Evolutionary conservation across 2,113 vertebrate genomes (phyloP), one percentile per base, ranked within the genome.

Genomic region (Epinephelus moara): DNA sequence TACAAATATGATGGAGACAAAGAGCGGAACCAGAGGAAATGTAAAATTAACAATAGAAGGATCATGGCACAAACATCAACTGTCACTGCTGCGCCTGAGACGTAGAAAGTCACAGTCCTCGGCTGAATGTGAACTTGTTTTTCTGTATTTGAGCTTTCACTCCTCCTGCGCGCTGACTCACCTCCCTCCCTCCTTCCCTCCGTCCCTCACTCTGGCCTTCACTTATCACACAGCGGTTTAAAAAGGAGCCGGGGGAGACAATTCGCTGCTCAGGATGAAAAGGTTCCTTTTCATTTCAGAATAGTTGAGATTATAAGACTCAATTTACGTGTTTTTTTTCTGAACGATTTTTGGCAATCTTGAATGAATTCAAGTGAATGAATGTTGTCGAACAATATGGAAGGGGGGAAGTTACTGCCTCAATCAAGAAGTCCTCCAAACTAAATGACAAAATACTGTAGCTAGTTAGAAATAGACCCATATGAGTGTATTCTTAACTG

Each of bases 51-150:
- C 8, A 33, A 61, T 4, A 11, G 23, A 15, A 17, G 25, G 67
- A 76, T 45, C 42, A 45, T 59, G 68, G 12, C 27, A 45, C 17
- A 42, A 67, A 37, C 12, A 53, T 72, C 52, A 87, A 78, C 80
- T 62, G 70, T 71, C 74, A 42, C 57, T 69, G 15, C 11, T 0
- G 30, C 4, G 0, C 4, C 0, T 52, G 14, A 78, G 42, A 81
- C 76, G 79, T 11, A 45, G 40, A 45, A 86, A 91, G 66, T 82
- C 66, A 50, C 6, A 52, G 40, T 47, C 40, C 60, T 82, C 55
- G 21, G 40, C 50, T 68, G 62, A 77, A 81, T 70, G 18, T 52
- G 17, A 62, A 59, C 30, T 74, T 70, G 50, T 80, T 87, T 83
- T 83, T 70, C 59, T 18, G 4, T 68, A 4, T 80, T 70, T 67